A percentile compares a stretch with the other conserved stretches of the same genome.
Conservation (phyloP, 2,113 vertebrate species). For the Lagopus leucura region DNA sequence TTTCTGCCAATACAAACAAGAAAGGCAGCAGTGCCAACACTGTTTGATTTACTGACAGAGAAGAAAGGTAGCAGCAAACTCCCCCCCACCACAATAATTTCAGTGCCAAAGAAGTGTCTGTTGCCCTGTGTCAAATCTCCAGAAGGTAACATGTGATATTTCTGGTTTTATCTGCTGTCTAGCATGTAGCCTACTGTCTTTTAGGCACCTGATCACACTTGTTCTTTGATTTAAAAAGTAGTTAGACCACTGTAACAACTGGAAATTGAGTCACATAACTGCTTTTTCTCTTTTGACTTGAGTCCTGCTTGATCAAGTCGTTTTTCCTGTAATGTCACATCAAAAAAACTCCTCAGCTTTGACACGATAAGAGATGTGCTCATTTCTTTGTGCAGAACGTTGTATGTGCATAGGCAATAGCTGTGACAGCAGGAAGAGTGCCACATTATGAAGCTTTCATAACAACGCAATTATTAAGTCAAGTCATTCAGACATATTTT, state of each 20-base stretch:
- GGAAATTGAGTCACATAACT: background rate
- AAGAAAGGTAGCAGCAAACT: background rate
- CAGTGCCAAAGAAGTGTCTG: background rate
- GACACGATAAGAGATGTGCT: background rate
- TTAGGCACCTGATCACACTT: background rate
- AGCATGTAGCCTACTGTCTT: background rate
- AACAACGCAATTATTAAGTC: conserved; percentile 1
- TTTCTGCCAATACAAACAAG: background rate
- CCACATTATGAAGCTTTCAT: background rate
- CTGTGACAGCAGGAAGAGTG: background rate
- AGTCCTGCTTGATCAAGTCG: background rate
- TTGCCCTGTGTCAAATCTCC: background rate
- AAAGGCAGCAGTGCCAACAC: background rate
- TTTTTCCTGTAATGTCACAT: background rate
- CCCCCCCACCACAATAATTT: background rate
- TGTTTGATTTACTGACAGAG: background rate
- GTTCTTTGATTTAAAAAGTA: background rate
- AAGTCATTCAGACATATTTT: background rate
- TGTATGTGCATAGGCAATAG: background rate
- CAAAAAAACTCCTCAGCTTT: background rate
- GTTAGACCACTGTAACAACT: background rate
- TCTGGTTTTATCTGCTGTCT: background rate
- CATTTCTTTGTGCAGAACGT: background rate
- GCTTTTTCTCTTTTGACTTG: background rate
- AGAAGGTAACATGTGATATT: background rate